Base-by-base conservation (phyloP, 2,888 invertebrate species). In the Exephanes ischioxanthus region DNA sequence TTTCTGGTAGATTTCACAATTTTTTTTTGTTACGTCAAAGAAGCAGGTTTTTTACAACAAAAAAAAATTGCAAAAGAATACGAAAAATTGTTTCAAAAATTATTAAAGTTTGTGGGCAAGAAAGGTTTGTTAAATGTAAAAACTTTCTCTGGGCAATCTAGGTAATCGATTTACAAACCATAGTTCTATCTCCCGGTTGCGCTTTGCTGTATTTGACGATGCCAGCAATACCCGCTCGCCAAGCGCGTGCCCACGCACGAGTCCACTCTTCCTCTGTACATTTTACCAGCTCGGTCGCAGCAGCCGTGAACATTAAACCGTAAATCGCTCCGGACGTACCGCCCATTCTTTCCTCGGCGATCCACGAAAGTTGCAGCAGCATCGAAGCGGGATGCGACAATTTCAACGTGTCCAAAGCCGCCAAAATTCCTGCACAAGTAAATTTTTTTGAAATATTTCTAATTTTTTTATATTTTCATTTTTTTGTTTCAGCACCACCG, bases 271-370 rank as follows among this genome's bases (percentile, higher is more conserved):
- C 80, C 4, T 79, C 37, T 68, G 83, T 33, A 14, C 48, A 9
- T 19, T 85, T 82, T 3, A 80, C 72, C 30, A 93, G 80, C 67
- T 94, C 93, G 70, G 95, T 95, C 0, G 96, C 95, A 0, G 96
- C 96, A 0, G 96, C 96, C 2, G 97, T 95, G 83, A 98, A 95
- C 83, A 97, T 95, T 85, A 98, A 94, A 84, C 97, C 96, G 94
- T 97, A 98, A 66, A 98, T 95, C 1, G 97, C 97, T 0, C 98
- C 98, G 0, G 97, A 96, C 0, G 97, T 96, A 0, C 98, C 97
- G 0, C 97, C 97, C 96, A 97, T 97, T 68, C 95, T 94, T 22
- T 95, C 95, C 91, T 97, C 97, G 0, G 96, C 96, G 6, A 96
- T 94, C 87, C 95, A 95, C 0, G 96, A 95, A 41, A 96, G 89